Evolutionary conservation across 1,140 invertebrate species (phyloP), one percentile per base, ranked within the genome.

Genomic region (Bombus huntii): DNA sequence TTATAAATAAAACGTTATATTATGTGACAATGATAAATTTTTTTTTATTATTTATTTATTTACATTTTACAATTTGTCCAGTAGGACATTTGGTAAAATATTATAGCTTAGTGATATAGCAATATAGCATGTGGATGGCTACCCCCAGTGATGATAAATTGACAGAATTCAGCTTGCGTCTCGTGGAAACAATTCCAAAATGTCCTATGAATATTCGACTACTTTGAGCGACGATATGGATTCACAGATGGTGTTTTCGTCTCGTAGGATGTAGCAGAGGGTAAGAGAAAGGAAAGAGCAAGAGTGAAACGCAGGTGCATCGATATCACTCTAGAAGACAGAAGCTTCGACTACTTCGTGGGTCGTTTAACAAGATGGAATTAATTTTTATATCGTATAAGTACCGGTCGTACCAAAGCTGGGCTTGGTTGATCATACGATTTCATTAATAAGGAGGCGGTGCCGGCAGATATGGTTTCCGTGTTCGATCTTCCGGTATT

Each of bases 401-500:
- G 59, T 84, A 84, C 74, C 44, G 74, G 66, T 71, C 65, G 81
- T 83, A 76, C 42, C 42, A 83, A 83, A 76, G 81, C 72, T 47
- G 81, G 31, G 15, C 59, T 44, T 57, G 57, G 73, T 65, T 34
- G 76, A 83, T 88, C 65, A 47, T 22, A 53, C 79, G 87, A 85
- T 88, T 82, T 79, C 78, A 86, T 86, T 86, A 88, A 88, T 88
- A 75, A 75, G 68, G 74, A 81, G 87, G 87, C 87, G 87, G 87
- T 39, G 59, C 77, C 25, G 6, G 70, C 22, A 66, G 68, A 85
- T 75, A 77, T 71, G 71, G 57, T 86, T 88, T 88, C 66, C 72
- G 57, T 75, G 39, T 68, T 82, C 70, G 39, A 42, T 65, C 72
- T 78, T 44, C 59, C 59, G 62, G 28, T 66, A 78, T 66, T 18